Evolutionary conservation across 2,797 vertebrate species (phyloP).

Genomic region (Sylvilagus floridanus): DNA sequence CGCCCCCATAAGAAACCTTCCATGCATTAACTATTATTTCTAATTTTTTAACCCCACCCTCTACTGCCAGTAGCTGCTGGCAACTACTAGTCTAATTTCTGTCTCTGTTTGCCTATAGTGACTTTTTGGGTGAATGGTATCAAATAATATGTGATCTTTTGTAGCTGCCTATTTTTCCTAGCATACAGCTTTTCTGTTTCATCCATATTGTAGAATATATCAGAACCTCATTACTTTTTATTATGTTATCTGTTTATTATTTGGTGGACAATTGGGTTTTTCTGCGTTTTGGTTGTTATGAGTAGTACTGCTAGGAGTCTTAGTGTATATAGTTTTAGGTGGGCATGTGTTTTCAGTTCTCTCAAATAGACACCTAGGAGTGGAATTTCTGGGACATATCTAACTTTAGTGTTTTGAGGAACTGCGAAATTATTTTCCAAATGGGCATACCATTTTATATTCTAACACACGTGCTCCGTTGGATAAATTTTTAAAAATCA

Average conservation of each 20-base stretch:
- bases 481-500: constrained; percentile 18
- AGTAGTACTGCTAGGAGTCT: background rate
- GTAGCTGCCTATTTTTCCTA: background rate
- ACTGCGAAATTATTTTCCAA: background rate
- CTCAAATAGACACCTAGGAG: background rate
- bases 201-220: background rate
- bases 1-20: background rate
- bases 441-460: background rate
- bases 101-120: background rate
- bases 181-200: background rate
- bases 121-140: background rate
- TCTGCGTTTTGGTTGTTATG: too few species aligned
- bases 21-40: background rate
- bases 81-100: background rate
- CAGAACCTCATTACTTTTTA: background rate
- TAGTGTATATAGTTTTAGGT: background rate
- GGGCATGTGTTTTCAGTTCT: background rate
- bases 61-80: background rate
- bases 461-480: background rate
- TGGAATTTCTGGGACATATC: background rate
- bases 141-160: background rate
- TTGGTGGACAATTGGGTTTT: background rate
- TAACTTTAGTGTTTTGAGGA: constrained; percentile 30
- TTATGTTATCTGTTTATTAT: background rate
- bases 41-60: background rate